Conservation (phyloP, 2,888 invertebrate genomes). For the Tricholauxania praeusta region DNA sequence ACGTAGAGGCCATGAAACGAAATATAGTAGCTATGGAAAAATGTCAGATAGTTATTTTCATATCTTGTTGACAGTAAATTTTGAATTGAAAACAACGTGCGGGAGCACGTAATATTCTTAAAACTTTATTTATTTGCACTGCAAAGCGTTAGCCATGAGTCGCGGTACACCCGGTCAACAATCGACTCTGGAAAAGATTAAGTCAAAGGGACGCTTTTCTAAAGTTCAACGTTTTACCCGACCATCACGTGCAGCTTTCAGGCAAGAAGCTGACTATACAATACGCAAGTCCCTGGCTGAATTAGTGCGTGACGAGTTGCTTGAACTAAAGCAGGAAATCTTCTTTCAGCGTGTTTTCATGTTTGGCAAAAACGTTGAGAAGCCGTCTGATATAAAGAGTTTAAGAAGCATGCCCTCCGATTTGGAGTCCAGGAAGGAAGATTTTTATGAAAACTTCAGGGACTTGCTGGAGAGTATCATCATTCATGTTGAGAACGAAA, state of each 20-base stretch:
- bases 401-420: background rate
- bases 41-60: background rate
- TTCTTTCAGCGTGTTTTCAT: constrained; percentile 59
- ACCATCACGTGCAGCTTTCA: background rate
- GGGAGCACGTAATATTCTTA: too few species aligned
- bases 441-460: constrained; percentile 36
- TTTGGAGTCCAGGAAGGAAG: background rate
- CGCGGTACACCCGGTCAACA: background rate
- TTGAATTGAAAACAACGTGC: too few species aligned
- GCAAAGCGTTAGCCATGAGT: background rate
- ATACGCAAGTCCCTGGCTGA: constrained; percentile 57
- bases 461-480: constrained; percentile 46
- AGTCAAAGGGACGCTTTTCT: constrained; percentile 13
- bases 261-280: constrained; percentile 29
- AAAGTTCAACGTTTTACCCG: background rate
- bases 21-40: background rate
- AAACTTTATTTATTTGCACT: too few species aligned
- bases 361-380: constrained; percentile 52
- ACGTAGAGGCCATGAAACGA: background rate
- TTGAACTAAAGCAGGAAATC: constrained; percentile 50
- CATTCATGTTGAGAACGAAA: constrained; percentile 24
- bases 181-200: background rate
- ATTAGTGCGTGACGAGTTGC: constrained; percentile 54
- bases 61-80: too few species aligned
- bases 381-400: constrained; percentile 31